phyloP scores from a whole-genome alignment of 2,888 invertebrate species.

The Agelastica alni region DNA sequence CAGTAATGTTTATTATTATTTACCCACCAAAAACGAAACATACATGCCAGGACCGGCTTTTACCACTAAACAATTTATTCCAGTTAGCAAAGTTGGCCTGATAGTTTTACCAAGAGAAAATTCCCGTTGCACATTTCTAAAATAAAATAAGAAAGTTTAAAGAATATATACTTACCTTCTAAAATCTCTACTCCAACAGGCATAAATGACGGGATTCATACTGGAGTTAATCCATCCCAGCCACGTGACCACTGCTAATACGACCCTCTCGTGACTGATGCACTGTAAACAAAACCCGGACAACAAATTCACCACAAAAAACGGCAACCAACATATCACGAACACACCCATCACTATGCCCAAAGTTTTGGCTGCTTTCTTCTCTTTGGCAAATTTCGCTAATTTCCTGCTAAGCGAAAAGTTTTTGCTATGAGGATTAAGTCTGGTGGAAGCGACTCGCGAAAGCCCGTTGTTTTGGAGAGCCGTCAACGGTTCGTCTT shows the following conservation, averaged over 20 bases:
- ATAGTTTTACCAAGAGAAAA: too few species aligned
- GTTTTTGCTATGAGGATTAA: constrained; percentile 72
- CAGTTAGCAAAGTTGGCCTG: too few species aligned
- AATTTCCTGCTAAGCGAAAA: constrained; percentile 91
- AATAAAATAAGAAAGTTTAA: too few species aligned
- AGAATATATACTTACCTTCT: constrained; percentile 68
- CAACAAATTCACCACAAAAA: constrained; percentile 92
- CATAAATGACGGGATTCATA: constrained; percentile 97
- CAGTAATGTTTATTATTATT: too few species aligned
- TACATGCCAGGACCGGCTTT: too few species aligned
- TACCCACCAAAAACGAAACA: too few species aligned
- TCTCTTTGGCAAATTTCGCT: constrained; percentile 95
- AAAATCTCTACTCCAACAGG: constrained; percentile 97
- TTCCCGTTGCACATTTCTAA: too few species aligned
- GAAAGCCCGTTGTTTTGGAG: constrained; percentile 78
- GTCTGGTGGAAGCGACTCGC: constrained; percentile 69
- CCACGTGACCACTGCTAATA: constrained; percentile 90
- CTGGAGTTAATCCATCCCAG: constrained; percentile 94
- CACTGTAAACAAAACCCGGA: constrained; percentile 88
- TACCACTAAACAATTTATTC: too few species aligned
- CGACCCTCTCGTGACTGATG: constrained; percentile 85
- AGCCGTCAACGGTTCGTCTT: constrained; percentile 76
- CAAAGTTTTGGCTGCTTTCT: constrained; percentile 90
- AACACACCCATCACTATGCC: constrained; percentile 98
- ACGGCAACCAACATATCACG: constrained; percentile 96